Base-by-base conservation (phyloP, 2,888 invertebrate genomes). In the Lepidocyrtoides sp. region DNA sequence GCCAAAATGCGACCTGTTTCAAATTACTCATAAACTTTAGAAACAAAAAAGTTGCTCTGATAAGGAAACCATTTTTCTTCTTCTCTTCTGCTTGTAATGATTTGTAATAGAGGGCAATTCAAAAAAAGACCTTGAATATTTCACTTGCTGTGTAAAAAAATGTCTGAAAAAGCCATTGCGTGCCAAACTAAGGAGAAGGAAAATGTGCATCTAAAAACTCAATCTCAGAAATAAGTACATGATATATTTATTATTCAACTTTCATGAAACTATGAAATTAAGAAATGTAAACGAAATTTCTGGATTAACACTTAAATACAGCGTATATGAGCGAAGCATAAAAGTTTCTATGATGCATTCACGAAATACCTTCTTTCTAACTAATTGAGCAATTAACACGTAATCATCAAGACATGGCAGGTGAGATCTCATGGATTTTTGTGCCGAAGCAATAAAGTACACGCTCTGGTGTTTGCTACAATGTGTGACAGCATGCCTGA, bases 361-460 rank as follows among this genome's bases (percentile, higher is more conserved):
- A 29, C 29, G 29, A 14, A 63, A 63, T 63, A 29, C 63, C 36
- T 36, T 63, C 44, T 57, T 48, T 51, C 41, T 66, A 81, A 79
- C 81, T 81, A 88, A 88, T 88, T 79, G 81, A 32, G 54, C 88
- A 81, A 88, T 88, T 88, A 88, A 88, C 88, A 88, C 88, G 66
- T 88, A 88, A 88, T 88, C 88, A 81, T 69, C 60, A 17, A 54
- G 14, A 36, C 57, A 20, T 81, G 69, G 26, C 54, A 88, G 88
- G 88, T 88, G 88, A 66, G 63, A 75, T 72, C 54, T 79, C 88
- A 54, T 66, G 81, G 2, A 63, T 79, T 51, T 41, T 69, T n/a
- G 32, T 32, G 63, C 81, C 32, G 41, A 26, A 88, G 54, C 60
- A 81, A 88, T 88, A 81, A n/a, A 88, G 88, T 66, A 51, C 57